Conservation (phyloP, 2,888 invertebrate species). For the Aquatica leii region DNA sequence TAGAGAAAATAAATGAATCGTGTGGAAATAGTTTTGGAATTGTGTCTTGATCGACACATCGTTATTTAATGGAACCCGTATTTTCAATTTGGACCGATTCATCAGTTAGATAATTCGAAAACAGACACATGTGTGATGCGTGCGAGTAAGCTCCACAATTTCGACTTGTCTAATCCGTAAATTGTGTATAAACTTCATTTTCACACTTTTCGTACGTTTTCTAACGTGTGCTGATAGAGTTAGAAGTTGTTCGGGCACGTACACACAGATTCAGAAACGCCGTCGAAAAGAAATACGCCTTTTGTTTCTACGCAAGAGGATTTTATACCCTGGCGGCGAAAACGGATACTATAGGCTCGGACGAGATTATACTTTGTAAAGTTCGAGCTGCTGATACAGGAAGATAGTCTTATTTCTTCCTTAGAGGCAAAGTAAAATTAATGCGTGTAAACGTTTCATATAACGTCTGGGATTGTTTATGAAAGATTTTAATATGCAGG, state of each 20-base stretch:
- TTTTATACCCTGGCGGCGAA: conserved; percentile 32
- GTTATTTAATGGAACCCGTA: conserved; percentile 7
- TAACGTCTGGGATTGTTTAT: conserved; percentile 40
- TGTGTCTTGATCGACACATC: not conserved
- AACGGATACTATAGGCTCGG: conserved; percentile 27
- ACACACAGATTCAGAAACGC: conserved; percentile 28
- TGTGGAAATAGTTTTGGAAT: too few relatives aligned
- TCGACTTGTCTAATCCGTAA: conserved; percentile 27
- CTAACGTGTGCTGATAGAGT: conserved; percentile 41
- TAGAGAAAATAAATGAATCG: too few relatives aligned
- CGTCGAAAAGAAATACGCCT: conserved; percentile 38
- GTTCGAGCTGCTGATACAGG: conserved; percentile 23
- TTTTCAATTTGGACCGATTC: conserved; percentile 11
- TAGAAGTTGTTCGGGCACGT: conserved; percentile 39
- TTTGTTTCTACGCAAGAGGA: conserved; percentile 39
- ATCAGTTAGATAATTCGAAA: conserved; percentile 10
- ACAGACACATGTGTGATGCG: conserved; percentile 15
- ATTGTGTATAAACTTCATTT: conserved; percentile 36
- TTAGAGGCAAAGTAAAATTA: conserved; percentile 20
- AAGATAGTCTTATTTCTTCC: conserved; percentile 24
- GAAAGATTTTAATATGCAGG: conserved; percentile 46
- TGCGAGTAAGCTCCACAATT: conserved; percentile 15
- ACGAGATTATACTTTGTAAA: conserved; percentile 28
- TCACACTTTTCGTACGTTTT: conserved; percentile 34
- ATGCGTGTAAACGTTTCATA: conserved; percentile 25